These are phyloP conservation scores for Coracopsis vasa DNA, from an alignment of 2,113 vertebrate species.

Conservation along the genomic window DNA sequence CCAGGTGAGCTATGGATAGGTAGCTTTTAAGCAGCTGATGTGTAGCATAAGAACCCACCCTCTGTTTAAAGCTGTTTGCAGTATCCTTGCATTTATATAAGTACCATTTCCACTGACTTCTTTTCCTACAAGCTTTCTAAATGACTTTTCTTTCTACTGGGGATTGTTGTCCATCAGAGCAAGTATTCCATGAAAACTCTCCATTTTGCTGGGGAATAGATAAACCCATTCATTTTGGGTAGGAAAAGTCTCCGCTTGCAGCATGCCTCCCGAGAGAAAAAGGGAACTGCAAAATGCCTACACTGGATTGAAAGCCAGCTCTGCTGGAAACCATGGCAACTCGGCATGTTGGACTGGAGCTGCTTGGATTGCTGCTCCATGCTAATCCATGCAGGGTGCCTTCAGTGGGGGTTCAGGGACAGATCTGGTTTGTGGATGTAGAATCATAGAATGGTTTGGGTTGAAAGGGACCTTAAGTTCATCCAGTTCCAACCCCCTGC, in stretches of 20 bases:
- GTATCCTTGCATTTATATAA: background rate
- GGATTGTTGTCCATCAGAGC: background rate
- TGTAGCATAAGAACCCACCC: background rate
- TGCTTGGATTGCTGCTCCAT: background rate
- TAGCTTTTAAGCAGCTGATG: background rate
- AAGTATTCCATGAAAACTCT: background rate
- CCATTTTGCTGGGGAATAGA: background rate
- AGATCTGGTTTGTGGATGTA: background rate
- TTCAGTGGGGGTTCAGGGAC: fast-evolving
- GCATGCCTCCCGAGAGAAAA: background rate
- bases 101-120: background rate
- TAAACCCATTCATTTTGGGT: background rate
- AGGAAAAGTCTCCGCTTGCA: background rate
- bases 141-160: background rate
- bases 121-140: background rate
- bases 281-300: background rate
- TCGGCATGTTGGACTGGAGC: fast-evolving
- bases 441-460: background rate
- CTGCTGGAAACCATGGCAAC: slow-evolving; percentile 55
- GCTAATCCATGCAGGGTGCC: background rate
- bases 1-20: background rate
- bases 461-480: background rate
- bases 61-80: background rate
- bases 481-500: background rate
- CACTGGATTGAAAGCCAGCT: background rate